Conservation (phyloP, 2,888 invertebrate species). For the Melieria crassipennis region DNA sequence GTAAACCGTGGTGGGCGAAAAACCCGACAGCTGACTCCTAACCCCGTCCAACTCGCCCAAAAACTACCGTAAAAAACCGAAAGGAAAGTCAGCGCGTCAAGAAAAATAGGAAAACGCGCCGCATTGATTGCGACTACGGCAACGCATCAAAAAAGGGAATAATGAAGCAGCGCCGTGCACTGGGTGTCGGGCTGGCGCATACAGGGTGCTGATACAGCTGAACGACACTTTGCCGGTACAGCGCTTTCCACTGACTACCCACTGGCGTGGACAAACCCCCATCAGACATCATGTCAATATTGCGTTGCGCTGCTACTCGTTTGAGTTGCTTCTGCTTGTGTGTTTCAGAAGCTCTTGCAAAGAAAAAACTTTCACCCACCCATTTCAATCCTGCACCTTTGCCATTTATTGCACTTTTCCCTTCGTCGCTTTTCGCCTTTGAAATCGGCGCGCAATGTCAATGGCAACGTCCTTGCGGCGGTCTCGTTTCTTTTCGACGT, state of each 20-base stretch:
- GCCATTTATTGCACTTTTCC: neutral
- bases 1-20: neutral
- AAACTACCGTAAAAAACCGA: no score
- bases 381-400: neutral
- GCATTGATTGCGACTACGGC: neutral
- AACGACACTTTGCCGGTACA: neutral
- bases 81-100: no score
- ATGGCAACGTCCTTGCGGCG: conserved; percentile 40
- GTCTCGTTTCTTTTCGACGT: neutral
- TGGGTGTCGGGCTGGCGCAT: conserved; percentile 5
- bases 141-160: conserved; percentile 25
- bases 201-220: neutral
- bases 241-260: neutral
- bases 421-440: conserved; percentile 34
- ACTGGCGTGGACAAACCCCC: neutral
- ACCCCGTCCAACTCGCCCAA: no score
- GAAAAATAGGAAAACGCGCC: no score
- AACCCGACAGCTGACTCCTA: neutral
- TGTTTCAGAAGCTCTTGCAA: no score
- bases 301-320: no score
- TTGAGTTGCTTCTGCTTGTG: no score
- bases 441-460: conserved; percentile 46
- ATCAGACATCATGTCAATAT: neutral
- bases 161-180: conserved; percentile 14
- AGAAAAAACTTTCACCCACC: no score